A percentile compares a stretch with the other conserved stretches of the same genome.
Conservation (phyloP, 2,888 invertebrate species). For the Yponomeuta malinellus region DNA sequence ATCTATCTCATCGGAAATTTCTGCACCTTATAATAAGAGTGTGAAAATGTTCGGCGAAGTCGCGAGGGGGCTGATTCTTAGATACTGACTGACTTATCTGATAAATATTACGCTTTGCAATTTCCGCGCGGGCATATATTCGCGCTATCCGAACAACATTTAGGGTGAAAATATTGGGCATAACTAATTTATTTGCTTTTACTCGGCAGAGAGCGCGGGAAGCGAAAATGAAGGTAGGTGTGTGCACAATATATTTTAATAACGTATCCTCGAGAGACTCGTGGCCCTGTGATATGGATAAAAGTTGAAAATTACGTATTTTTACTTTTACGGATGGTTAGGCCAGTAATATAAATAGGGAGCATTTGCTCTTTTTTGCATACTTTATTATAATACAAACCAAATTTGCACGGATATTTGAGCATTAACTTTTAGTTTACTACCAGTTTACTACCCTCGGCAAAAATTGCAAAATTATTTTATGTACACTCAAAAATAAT, state of each 20-base stretch:
- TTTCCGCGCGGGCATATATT: slow-evolving; percentile 61
- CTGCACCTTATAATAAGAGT: slow-evolving; percentile 67
- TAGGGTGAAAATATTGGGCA: slow-evolving; percentile 68
- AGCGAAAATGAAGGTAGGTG: slow-evolving; percentile 46
- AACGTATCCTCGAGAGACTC: slow-evolving; percentile 60
- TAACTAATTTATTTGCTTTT: slow-evolving; percentile 66
- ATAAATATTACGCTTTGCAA: slow-evolving; percentile 63
- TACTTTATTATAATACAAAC: background rate
- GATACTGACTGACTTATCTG: slow-evolving; percentile 57
- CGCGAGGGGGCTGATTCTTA: slow-evolving; percentile 38
- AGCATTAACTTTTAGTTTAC: no score
- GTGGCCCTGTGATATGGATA: slow-evolving; percentile 53
- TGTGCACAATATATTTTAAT: slow-evolving; percentile 71
- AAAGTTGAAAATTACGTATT: slow-evolving; percentile 60
- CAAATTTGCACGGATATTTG: no score
- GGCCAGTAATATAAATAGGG: slow-evolving; percentile 45
- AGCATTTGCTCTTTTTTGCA: slow-evolving; percentile 24
- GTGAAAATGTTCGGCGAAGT: slow-evolving; percentile 36
- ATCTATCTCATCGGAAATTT: slow-evolving; percentile 55
- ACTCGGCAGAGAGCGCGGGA: slow-evolving; percentile 34
- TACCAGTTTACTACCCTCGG: no score
- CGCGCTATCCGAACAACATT: slow-evolving; percentile 54
- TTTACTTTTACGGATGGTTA: slow-evolving; percentile 54
- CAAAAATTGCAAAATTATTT: no score
- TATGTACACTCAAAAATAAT: no score